A percentile compares a stretch with the other conserved stretches of the same genome.
phyloP scores from a whole-genome alignment of 2,113 vertebrate species.

The Myiozetetes cayanensis region DNA sequence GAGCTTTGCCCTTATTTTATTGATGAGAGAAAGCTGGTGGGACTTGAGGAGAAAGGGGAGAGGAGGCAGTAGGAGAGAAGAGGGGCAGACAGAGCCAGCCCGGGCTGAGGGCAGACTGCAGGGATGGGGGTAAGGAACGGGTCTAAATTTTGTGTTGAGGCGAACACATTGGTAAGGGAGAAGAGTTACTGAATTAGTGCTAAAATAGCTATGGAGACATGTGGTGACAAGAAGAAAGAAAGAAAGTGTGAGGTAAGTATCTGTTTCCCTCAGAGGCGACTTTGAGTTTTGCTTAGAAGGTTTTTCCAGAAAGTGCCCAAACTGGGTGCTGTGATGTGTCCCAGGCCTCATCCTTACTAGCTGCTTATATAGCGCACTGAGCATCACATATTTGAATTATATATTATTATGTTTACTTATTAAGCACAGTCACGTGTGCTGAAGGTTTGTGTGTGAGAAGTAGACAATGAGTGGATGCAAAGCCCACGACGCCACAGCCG shows the following conservation, averaged over 20 bases:
- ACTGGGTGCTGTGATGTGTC: not conserved
- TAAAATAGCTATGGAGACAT: not conserved
- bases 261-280: not conserved
- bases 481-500: rapidly evolving
- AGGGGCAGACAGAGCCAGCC: not conserved
- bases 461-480: rapidly evolving
- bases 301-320: not conserved
- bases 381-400: not conserved
- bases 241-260: not conserved
- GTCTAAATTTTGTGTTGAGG: not conserved
- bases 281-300: not conserved
- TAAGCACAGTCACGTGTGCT: not conserved
- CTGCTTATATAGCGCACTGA: not conserved
- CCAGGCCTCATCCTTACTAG: not conserved
- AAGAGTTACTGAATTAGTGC: not conserved
- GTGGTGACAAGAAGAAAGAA: not conserved
- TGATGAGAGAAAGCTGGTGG: not conserved
- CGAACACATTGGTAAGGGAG: not conserved
- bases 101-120: not conserved
- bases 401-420: not conserved
- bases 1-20: not conserved
- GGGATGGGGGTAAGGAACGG: rapidly evolving
- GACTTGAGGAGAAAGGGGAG: rapidly evolving
- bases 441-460: not conserved
- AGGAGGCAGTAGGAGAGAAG: not conserved